These are phyloP conservation scores for Rousettus leschenaultii DNA, from an alignment of 2,113 vertebrate species.

Conservation along the genomic window DNA sequence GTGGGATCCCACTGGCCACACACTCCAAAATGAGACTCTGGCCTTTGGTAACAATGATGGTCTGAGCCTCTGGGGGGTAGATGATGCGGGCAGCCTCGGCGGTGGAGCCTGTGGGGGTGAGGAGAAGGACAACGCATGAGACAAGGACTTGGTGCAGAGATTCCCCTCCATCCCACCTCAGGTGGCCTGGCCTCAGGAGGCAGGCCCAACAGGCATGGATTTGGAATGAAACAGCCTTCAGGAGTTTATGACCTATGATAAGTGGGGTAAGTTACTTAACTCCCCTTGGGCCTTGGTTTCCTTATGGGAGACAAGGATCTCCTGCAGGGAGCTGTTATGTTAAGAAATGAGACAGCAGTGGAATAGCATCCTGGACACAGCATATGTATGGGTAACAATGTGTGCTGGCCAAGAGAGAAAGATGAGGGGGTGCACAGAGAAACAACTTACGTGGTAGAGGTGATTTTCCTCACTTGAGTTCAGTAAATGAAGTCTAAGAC, in stretches of 20 bases:
- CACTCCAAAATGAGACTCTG: conserved; percentile 97
- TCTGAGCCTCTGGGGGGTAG: conserved; percentile 92
- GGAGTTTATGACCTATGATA: background rate
- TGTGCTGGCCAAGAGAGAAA: background rate
- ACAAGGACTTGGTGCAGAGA: background rate
- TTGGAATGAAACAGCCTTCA: background rate
- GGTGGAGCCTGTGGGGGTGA: conserved; percentile 86
- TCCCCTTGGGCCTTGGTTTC: background rate
- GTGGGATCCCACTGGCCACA: conserved; percentile 95
- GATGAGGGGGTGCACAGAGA: background rate
- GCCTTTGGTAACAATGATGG: conserved; percentile 96
- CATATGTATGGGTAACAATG: background rate
- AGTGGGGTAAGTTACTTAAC: background rate
- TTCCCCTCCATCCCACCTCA: background rate
- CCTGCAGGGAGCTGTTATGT: background rate
- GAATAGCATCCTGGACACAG: background rate
- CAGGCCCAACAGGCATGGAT: too few relatives aligned
- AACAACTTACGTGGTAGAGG: background rate
- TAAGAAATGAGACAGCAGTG: background rate
- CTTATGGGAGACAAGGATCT: background rate
- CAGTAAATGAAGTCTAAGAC: background rate
- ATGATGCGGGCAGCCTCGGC: conserved; percentile 95
- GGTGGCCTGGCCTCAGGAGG: background rate
- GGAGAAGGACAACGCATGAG: background rate
- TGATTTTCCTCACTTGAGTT: background rate